Conservation (phyloP, 2,113 vertebrate genomes). For the Corvus moneduloides region DNA sequence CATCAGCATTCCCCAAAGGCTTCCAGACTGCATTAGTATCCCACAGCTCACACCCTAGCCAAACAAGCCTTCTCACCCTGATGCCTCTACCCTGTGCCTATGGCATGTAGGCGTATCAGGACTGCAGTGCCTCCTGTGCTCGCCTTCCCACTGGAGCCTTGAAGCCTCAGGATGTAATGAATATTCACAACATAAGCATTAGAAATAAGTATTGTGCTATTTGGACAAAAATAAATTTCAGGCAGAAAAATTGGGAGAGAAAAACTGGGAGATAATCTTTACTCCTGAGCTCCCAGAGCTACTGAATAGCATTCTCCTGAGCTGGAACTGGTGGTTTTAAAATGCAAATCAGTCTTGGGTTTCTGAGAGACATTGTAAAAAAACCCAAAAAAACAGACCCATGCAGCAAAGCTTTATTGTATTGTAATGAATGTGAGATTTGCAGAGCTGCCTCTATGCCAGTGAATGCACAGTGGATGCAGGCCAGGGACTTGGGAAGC, state of each 20-base stretch:
- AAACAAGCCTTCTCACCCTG: not conserved
- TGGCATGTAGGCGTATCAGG: not conserved
- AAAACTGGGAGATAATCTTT: not conserved
- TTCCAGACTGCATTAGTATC: not conserved
- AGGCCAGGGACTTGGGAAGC: not conserved
- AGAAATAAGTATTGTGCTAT: not conserved
- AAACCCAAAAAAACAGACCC: not conserved
- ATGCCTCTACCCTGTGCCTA: not conserved
- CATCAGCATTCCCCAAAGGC: not conserved
- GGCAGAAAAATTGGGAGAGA: not conserved
- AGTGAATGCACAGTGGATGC: not conserved
- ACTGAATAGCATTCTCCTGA: conserved; percentile 13
- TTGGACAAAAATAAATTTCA: not conserved
- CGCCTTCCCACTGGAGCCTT: not conserved
- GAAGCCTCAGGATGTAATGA: not conserved
- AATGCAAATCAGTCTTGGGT: conserved; percentile 38
- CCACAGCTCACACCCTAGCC: not conserved
- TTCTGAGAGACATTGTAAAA: not conserved
- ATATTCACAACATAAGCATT: conserved; percentile 35
- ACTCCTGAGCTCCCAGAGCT: not conserved
- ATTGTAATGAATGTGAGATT: not conserved
- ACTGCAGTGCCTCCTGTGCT: not conserved
- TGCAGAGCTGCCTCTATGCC: not conserved
- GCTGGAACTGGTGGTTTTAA: conserved; percentile 14
- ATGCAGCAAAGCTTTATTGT: conserved; percentile 20